Evolutionary conservation across 2,888 invertebrate genomes (phyloP).

Genomic region (Tetrapedia diversipes): DNA sequence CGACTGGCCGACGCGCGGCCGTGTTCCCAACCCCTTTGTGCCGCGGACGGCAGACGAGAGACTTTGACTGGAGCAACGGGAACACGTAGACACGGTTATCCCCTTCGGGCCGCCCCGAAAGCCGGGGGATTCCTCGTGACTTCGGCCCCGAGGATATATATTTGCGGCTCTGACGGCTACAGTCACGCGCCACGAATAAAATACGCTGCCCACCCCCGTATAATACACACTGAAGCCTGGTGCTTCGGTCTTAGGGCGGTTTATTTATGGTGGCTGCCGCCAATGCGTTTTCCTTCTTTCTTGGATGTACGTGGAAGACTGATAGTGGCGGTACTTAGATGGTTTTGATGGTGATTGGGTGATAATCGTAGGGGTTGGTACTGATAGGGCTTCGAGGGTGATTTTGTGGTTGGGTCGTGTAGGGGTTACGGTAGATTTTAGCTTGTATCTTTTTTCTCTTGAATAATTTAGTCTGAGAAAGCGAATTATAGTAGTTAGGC

Average conservation of each 20-base stretch:
- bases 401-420: no score
- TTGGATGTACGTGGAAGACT: no score
- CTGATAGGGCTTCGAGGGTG: no score
- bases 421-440: no score
- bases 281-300: no score
- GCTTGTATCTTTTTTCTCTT: no score
- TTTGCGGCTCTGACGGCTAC: constrained; percentile 17
- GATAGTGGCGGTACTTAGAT: no score
- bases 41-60: neutral
- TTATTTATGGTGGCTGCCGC: constrained; percentile 5
- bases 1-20: neutral
- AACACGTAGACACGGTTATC: constrained; percentile 18
- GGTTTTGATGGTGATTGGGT: no score
- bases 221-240: no score
- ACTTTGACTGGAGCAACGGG: constrained; percentile 15
- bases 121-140: constrained; percentile 22
- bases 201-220: constrained; percentile 7
- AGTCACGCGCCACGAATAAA: constrained; percentile 34
- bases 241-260: neutral
- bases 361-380: no score
- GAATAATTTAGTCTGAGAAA: no score
- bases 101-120: neutral
- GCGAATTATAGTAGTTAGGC: no score
- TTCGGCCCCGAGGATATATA: constrained; percentile 13
- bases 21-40: constrained; percentile 1